Percentiles rank a stretch among this genome's conserved stretches.
Conservation (phyloP, 2,888 invertebrate species). For the Sphaerophoria taeniata region DNA sequence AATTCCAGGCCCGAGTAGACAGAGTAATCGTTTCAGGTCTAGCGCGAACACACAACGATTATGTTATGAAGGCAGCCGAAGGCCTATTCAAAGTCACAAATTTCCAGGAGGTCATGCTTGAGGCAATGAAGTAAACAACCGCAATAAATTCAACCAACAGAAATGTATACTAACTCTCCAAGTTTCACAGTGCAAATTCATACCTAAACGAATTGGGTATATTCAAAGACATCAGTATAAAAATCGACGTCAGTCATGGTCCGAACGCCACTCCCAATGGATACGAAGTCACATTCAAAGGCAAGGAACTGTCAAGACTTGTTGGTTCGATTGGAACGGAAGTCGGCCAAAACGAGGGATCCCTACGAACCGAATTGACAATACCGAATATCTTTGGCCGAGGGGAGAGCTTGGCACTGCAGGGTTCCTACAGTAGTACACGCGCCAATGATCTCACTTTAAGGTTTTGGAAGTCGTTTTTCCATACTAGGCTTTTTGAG, state of each 20-base stretch:
- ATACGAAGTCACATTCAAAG: constrained; percentile 92
- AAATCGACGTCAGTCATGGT: constrained; percentile 94
- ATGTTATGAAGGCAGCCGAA: constrained; percentile 90
- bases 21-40: constrained; percentile 93
- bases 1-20: constrained; percentile 90
- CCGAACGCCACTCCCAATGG: constrained; percentile 90
- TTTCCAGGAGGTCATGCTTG: constrained; percentile 92
- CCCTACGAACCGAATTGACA: constrained; percentile 86
- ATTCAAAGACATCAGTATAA: constrained; percentile 93
- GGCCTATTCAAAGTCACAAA: constrained; percentile 93
- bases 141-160: neutral
- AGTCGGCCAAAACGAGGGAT: constrained; percentile 96
- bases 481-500: constrained; percentile 85
- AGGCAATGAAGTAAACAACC: constrained; percentile 85
- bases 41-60: constrained; percentile 93
- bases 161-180: neutral
- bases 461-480: constrained; percentile 92
- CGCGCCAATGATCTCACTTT: constrained; percentile 92
- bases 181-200: constrained; percentile 85
- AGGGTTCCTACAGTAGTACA: constrained; percentile 93
- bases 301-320: constrained; percentile 91
- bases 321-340: constrained; percentile 93
- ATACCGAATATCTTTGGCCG: constrained; percentile 94
- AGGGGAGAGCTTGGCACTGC: constrained; percentile 91
- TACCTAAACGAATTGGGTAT: constrained; percentile 93